Evolutionary conservation across 2,113 vertebrate genomes (phyloP), one percentile per base, ranked within the genome.

Genomic region (Haemorhous mexicanus): DNA sequence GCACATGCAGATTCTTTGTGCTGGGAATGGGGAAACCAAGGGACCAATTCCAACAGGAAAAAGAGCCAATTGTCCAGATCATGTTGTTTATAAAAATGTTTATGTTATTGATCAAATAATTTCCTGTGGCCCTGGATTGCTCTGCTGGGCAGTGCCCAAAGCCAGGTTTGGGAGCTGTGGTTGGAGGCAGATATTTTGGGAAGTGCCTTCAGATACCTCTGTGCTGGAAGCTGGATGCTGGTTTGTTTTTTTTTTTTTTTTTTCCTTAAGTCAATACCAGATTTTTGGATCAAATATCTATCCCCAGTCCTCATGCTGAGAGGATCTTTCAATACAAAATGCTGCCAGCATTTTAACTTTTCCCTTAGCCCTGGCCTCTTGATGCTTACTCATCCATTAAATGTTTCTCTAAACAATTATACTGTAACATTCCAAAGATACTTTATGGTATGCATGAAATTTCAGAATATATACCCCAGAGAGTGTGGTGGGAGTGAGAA

Each of bases 361-460:
- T 87, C 93, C 93, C 93, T 94, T 62, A 58, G 68, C 67, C 32
- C 4, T 79, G 94, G 96, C 91, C 93, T 95, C 94, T 84, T 94
- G 91, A 82, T 96, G 93, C 87, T 88, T 95, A 84, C 70, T 95
- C 84, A 95, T 84, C 91, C 87, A 64, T 96, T 93, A 95, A 95
- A 93, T 95, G 94, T 97, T 89, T 89, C 94, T 96, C 93, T 89
- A 92, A 92, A 95, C 89, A 93, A 97, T 96, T 95, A 95, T 92
- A 91, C 89, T 95, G 93, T 95, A 94, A 95, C 96, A 97, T 97
- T 97, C 95, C 95, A 84, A 56, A 94, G 93, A 95, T 91, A 44
- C 49, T 94, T 93, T 46, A 80, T 91, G 93, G 46, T 94, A 90
- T 90, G 93, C 78, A 5, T 97, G 94, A 95, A 96, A 96, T 95